Evolutionary conservation across 2,888 invertebrate genomes (phyloP).

Genomic region (Cantharis lateralis): DNA sequence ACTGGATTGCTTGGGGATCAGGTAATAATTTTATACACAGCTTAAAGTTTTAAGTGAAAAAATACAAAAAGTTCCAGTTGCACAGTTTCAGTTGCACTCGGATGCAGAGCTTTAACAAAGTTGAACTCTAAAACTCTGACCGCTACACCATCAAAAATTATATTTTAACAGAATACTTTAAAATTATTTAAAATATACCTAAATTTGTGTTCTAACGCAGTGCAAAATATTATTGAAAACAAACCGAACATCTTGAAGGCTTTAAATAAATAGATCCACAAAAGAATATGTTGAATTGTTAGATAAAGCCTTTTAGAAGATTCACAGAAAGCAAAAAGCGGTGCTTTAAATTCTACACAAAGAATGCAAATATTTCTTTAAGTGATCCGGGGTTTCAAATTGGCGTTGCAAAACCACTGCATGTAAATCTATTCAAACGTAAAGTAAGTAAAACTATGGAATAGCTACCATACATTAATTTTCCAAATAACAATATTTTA

Average conservation of each 20-base stretch:
- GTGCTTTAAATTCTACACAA: conserved; percentile 18
- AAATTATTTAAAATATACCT: neutral
- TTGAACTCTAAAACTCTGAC: no score
- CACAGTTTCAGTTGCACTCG: no score
- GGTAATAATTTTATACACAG: no score
- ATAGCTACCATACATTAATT: no score
- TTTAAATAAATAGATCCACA: neutral
- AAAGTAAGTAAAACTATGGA: no score
- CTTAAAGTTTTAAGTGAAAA: no score
- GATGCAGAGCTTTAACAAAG: no score
- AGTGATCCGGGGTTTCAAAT: conserved; percentile 6
- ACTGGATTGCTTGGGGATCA: no score
- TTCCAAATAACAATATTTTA: neutral
- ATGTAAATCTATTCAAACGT: no score
- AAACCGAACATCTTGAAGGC: neutral
- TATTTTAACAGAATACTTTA: no score
- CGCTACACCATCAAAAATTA: no score
- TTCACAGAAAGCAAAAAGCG: neutral
- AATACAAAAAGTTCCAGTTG: no score
- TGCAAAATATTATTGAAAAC: neutral
- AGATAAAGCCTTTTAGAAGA: neutral
- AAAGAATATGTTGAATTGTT: neutral
- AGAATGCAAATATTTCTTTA: conserved; percentile 17
- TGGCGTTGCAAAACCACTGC: neutral
- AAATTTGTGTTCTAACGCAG: neutral